Evolutionary conservation across 2,113 vertebrate genomes (phyloP), one percentile per base, ranked within the genome.

Genomic region (Scolopax mira): DNA sequence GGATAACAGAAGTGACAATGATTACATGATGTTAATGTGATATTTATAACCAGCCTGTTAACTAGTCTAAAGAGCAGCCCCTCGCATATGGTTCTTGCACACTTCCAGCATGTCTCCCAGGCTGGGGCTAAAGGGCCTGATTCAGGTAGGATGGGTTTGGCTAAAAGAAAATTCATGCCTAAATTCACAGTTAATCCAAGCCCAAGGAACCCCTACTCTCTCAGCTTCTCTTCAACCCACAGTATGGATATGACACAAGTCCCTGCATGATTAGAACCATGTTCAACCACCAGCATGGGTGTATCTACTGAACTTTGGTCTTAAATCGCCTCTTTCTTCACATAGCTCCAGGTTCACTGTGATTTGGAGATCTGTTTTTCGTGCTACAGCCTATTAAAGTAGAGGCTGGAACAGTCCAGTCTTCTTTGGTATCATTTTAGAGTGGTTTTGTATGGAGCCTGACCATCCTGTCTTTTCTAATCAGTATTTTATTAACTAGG

Each of bases 41-140:
- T 90, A 92, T 93, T 93, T 92, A 88, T 92, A 94, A 90, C 25
- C 75, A 73, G 37, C 3, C 23, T 41, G 30, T 80, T 80, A 88
- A 70, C 41, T 73, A 41, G 72, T 48, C 35, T 72, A 69, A 85
- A 57, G 58, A 80, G 49, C 79, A 88, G 31, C 37, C 49, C 83
- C 31, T 9, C 65, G 81, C 15, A 7, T 22, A 42, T 46, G 72
- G 58, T 27, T 80, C 67, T 77, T 83, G 15, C 23, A 28, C 11
- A 7, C 19, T 90, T 58, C 23, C 58, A 85, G 24, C 8, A 1
- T 79, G 14, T 88, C 75, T 91, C 11, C 19, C 1, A 2, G 31
- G 7, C 23, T 67, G 70, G 16, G 7, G 33, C n/a, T 66, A 21
- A 85, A 85, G 18, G 60, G 6, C 3, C 8, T 1, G 1, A 13